Conservation (phyloP, 2,113 vertebrate species). For the Cyanoramphus novaezelandiae region DNA sequence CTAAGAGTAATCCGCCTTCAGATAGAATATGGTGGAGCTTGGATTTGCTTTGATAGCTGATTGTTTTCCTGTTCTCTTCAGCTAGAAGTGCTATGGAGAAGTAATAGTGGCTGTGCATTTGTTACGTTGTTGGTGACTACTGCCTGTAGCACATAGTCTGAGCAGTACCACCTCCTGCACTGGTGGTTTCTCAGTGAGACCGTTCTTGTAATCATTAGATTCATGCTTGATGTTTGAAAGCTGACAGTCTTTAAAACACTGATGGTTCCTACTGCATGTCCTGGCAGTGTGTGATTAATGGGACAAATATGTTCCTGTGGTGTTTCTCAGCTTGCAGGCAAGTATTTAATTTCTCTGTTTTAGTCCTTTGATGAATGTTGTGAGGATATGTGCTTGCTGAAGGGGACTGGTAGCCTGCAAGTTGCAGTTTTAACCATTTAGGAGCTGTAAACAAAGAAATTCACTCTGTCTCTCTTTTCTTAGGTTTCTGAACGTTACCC, state of each 20-base stretch:
- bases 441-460: not conserved
- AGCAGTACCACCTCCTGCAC: not conserved
- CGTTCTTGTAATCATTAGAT: not conserved
- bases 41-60: not conserved
- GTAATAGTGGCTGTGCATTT: not conserved
- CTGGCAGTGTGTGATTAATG: constrained; percentile 14
- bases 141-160: not conserved
- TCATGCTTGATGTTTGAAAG: not conserved
- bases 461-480: not conserved
- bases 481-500: not conserved
- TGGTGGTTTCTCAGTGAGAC: not conserved
- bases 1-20: not conserved
- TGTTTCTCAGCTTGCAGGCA: constrained; percentile 46
- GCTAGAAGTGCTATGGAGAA: not conserved
- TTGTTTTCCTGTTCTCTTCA: not conserved
- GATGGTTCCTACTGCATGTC: not conserved
- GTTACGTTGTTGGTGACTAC: not conserved
- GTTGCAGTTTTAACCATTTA: not conserved
- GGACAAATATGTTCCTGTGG: constrained; percentile 6
- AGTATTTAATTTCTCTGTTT: constrained; percentile 44
- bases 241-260: not conserved
- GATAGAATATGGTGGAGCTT: not conserved
- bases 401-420: not conserved
- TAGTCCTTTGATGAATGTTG: constrained; percentile 28
- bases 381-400: not conserved